These are phyloP conservation scores for Chrysochloris asiatica DNA, from an alignment of 2,113 vertebrate species.

Conservation along the genomic window DNA sequence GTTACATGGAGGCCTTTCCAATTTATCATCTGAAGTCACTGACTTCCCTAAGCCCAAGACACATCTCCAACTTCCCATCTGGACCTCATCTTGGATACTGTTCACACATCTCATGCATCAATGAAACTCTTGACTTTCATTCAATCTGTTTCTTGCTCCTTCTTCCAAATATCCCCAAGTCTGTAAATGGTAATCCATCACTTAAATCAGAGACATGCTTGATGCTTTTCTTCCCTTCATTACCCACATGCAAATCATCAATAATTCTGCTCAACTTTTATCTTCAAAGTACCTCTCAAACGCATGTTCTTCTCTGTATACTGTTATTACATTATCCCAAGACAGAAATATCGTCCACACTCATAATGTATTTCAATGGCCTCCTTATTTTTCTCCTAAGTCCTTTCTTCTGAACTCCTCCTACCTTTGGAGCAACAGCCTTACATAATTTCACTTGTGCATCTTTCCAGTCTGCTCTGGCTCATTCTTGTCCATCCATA, in stretches of 20 bases:
- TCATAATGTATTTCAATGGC: rapidly evolving
- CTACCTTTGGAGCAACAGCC: not conserved
- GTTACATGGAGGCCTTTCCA: not conserved
- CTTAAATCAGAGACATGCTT: not conserved
- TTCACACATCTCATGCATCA: not conserved
- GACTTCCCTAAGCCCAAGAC: not conserved
- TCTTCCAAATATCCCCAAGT: not conserved
- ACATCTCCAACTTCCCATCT: not conserved
- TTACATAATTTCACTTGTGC: not conserved
- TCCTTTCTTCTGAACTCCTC: not conserved
- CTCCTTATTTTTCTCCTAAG: not conserved
- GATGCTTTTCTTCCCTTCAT: not conserved
- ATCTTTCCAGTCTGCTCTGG: not conserved
- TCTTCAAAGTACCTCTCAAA: not conserved
- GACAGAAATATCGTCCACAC: too few relatives aligned
- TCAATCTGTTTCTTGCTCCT: not conserved
- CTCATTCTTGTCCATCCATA: not conserved
- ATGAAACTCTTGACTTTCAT: not conserved
- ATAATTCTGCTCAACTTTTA: not conserved
- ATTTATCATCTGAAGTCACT: not conserved
- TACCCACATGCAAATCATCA: not conserved
- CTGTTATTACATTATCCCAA: not conserved
- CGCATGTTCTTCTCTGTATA: not conserved
- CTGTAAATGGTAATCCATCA: not conserved
- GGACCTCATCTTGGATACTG: not conserved